These are phyloP conservation scores for Aradophagus sp. DNA, from an alignment of 1,140 invertebrate species.

Conservation along the genomic window DNA sequence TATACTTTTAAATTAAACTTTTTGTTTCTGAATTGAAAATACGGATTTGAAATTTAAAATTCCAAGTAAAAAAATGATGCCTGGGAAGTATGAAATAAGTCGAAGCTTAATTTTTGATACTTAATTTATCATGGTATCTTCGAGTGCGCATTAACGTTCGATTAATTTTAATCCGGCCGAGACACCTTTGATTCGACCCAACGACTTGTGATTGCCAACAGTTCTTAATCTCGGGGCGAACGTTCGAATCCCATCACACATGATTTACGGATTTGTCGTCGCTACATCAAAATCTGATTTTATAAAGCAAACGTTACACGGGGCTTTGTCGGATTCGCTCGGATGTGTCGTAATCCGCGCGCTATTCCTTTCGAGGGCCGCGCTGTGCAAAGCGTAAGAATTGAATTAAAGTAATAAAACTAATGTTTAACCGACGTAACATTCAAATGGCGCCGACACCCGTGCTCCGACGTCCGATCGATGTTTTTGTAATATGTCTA, in stretches of 20 bases:
- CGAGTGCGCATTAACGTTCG: slow-evolving; percentile 4
- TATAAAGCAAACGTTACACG: slow-evolving; percentile 40
- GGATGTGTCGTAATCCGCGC: slow-evolving; percentile 29
- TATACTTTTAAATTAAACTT: no score
- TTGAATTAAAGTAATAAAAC: slow-evolving; percentile 44
- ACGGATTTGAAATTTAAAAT: no score
- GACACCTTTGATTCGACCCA: slow-evolving; percentile 6
- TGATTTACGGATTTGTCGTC: slow-evolving; percentile 43
- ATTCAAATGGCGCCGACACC: slow-evolving; percentile 13
- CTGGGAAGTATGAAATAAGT: no score
- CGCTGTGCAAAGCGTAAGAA: slow-evolving; percentile 22
- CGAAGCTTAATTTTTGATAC: no score
- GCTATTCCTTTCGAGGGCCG: slow-evolving; percentile 20
- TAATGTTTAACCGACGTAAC: slow-evolving; percentile 33
- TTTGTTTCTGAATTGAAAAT: no score
- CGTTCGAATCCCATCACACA: slow-evolving; percentile 36
- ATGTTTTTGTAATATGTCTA: slow-evolving; percentile 31
- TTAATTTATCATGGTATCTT: no score
- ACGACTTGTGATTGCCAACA: slow-evolving; percentile 20
- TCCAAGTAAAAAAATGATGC: no score
- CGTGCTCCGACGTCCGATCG: slow-evolving; percentile 8
- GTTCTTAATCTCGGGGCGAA: slow-evolving; percentile 42
- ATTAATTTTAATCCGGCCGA: slow-evolving; percentile 35
- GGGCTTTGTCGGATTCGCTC: slow-evolving; percentile 32
- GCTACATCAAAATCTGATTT: slow-evolving; percentile 45